Percentiles rank a stretch among this genome's conserved stretches.
Conservation (phyloP, 2,888 invertebrate genomes). For the Podotricha telesiphe region DNA sequence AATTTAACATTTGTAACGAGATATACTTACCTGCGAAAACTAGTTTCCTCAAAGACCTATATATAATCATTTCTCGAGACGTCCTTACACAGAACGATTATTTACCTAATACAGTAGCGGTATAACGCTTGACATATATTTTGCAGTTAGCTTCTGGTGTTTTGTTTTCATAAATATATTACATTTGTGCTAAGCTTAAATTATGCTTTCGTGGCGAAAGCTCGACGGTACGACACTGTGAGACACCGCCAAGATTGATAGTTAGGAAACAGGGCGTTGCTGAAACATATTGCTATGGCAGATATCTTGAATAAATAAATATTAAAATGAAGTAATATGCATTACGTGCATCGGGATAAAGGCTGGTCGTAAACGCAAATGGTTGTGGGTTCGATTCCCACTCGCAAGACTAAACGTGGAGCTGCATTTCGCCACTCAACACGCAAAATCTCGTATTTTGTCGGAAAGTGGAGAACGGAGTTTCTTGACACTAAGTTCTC, state of each 20-base stretch:
- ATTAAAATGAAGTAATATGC: no score
- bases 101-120: not conserved
- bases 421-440: no score
- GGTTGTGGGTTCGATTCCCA: no score
- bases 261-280: conserved; percentile 3
- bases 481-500: no score
- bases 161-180: conserved; percentile 30
- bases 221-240: conserved; percentile 21
- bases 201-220: conserved; percentile 30
- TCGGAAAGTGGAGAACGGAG: no score
- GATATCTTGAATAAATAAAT: conserved; percentile 1
- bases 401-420: no score
- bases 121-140: conserved; percentile 9
- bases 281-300: not conserved
- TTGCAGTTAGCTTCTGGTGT: conserved; percentile 13
- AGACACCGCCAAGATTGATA: conserved; percentile 24
- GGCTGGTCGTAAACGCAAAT: no score
- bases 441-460: no score
- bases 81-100: not conserved
- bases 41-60: not conserved
- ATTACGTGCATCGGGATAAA: no score
- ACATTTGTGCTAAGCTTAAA: conserved; percentile 29
- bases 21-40: not conserved
- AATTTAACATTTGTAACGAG: no score
- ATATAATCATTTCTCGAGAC: not conserved